Evolutionary conservation across 2,113 vertebrate species (phyloP).

Genomic region (Ophiodon elongatus): DNA sequence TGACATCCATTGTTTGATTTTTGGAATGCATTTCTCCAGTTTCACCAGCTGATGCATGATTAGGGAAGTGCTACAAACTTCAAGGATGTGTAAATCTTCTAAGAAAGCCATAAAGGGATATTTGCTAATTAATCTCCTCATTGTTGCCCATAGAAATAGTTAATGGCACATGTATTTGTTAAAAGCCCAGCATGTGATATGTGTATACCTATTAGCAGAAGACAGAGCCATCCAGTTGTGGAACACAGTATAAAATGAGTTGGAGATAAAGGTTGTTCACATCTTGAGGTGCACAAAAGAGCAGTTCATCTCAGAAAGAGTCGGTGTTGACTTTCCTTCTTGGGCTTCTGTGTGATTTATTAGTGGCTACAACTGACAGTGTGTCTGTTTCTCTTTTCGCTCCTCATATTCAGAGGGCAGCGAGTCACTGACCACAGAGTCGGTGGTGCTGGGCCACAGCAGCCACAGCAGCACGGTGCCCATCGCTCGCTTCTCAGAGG

Average conservation of each 20-base stretch:
- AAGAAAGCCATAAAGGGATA: neutral
- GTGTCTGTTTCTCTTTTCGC: neutral
- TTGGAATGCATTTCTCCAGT: neutral
- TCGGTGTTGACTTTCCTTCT: neutral
- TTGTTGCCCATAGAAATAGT: neutral
- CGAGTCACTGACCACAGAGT: constrained; percentile 85
- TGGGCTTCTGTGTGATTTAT: neutral
- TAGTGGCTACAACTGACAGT: neutral
- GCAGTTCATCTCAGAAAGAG: neutral
- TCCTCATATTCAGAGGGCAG: constrained; percentile 72
- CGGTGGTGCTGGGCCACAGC: constrained; percentile 82
- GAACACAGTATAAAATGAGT: neutral
- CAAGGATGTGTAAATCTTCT: neutral
- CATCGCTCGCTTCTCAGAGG: constrained; percentile 93
- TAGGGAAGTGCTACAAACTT: neutral
- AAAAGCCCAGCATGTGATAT: neutral
- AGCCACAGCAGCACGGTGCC: constrained; percentile 88
- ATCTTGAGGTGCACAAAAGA: neutral
- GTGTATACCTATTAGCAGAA: neutral
- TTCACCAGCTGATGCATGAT: neutral
- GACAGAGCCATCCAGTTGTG: neutral
- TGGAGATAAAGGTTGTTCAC: neutral
- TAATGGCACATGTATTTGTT: neutral
- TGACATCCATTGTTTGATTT: neutral
- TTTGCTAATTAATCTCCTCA: neutral